Conservation (phyloP, 2,113 vertebrate species). For the Gambusia affinis region DNA sequence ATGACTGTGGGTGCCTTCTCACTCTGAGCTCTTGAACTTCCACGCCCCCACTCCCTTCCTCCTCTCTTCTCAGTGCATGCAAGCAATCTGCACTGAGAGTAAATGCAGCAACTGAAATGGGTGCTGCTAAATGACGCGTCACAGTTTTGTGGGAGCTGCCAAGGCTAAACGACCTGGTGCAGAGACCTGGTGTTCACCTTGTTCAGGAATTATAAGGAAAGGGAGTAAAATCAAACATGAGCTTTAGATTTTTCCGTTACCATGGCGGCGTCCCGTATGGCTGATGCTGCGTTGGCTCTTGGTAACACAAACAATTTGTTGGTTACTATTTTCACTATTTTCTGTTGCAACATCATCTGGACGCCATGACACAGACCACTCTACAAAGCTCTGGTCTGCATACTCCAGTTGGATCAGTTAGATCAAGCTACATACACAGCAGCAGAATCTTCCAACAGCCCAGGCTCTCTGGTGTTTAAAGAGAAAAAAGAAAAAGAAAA, state of each 20-base stretch:
- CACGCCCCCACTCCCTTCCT: constrained; percentile 30
- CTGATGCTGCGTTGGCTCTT: too few species aligned
- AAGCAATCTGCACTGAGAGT: constrained; percentile 40
- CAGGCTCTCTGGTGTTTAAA: too few species aligned
- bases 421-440: too few species aligned
- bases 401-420: too few species aligned
- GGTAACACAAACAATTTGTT: too few species aligned
- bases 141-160: constrained; percentile 10
- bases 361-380: too few species aligned
- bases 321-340: too few species aligned
- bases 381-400: too few species aligned
- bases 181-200: constrained; percentile 65
- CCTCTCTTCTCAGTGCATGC: constrained; percentile 14
- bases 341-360: too few species aligned
- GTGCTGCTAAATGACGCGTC: constrained; percentile 18
- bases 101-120: constrained; percentile 37
- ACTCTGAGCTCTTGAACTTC: constrained; percentile 72
- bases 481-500: too few species aligned
- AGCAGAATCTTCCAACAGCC: too few species aligned
- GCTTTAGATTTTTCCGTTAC: not conserved
- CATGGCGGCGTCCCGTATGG: too few species aligned
- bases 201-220: constrained; percentile 46
- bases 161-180: constrained; percentile 31
- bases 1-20: constrained; percentile 68
- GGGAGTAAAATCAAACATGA: constrained; percentile 56